These are phyloP conservation scores for Neostethus bicornis DNA, from an alignment of 2,797 vertebrate genomes.

Conservation along the genomic window DNA sequence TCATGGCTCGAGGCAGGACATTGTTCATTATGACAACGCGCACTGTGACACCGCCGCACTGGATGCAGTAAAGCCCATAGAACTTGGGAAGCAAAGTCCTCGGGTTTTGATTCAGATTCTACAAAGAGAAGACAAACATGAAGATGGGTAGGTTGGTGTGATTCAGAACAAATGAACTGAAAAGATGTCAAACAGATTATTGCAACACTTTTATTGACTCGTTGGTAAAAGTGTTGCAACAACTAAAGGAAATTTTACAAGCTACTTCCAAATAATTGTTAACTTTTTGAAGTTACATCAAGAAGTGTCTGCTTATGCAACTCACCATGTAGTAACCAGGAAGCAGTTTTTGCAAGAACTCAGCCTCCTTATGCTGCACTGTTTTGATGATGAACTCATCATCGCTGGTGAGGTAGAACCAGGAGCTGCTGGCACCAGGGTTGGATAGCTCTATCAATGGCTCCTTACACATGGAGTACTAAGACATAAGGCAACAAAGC, in stretches of 20 bases:
- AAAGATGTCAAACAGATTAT: not conserved
- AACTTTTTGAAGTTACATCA: not conserved
- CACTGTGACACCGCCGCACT: conserved; percentile 87
- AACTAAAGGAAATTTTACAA: not conserved
- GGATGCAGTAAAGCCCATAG: conserved; percentile 96
- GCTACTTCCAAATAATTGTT: not conserved
- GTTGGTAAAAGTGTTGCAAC: not conserved
- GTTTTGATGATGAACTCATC: conserved; percentile 99
- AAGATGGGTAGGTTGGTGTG: not conserved
- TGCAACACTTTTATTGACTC: too few relatives aligned
- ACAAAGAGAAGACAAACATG: conserved; percentile 9
- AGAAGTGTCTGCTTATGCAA: not conserved
- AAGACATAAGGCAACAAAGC: conserved; percentile 14
- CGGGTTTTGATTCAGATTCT: conserved; percentile 98
- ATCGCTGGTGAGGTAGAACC: conserved; percentile 96
- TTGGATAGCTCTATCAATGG: conserved; percentile 95
- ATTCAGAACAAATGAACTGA: not conserved
- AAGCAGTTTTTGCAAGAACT: conserved; percentile 96
- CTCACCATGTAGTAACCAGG: conserved; percentile 98
- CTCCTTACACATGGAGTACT: conserved; percentile 96
- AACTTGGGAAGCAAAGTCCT: conserved; percentile 95
- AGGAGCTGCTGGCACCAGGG: conserved; percentile 94
- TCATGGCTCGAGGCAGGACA: conserved; percentile 88
- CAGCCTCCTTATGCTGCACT: conserved; percentile 95
- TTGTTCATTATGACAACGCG: conserved; percentile 98